Evolutionary conservation across 2,888 invertebrate genomes (phyloP).

Genomic region (Leptopterna dolabrata): DNA sequence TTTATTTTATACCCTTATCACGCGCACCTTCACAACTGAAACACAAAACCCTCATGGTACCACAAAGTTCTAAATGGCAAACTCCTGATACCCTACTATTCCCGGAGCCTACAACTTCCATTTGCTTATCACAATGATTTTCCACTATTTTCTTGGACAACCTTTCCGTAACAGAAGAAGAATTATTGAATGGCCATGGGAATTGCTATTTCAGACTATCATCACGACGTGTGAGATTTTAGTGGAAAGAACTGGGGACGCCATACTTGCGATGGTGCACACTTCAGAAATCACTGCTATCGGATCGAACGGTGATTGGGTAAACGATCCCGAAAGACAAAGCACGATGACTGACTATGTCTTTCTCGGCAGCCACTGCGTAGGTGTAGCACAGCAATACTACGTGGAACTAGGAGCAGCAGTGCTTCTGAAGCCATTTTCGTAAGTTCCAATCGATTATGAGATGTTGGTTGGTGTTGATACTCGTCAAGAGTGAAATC

Average conservation of each 20-base stretch:
- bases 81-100: too few species aligned
- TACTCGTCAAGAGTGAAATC: too few species aligned
- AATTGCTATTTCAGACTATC: neutral
- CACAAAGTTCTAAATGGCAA: too few species aligned
- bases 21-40: too few species aligned
- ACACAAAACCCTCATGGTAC: too few species aligned
- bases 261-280: neutral
- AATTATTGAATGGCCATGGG: too few species aligned
- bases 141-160: too few species aligned
- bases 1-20: too few species aligned
- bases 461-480: too few species aligned
- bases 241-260: neutral
- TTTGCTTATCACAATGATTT: too few species aligned
- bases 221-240: neutral
- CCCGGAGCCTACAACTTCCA: too few species aligned
- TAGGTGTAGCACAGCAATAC: neutral
- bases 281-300: neutral
- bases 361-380: neutral
- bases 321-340: neutral
- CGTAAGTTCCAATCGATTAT: neutral
- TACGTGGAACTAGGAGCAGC: neutral
- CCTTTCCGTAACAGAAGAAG: too few species aligned
- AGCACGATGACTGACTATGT: neutral
- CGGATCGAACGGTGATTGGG: slow-evolving; percentile 29
- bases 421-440: neutral